phyloP scores from a whole-genome alignment of 2,113 vertebrate genomes.

The Daubentonia madagascariensis region DNA sequence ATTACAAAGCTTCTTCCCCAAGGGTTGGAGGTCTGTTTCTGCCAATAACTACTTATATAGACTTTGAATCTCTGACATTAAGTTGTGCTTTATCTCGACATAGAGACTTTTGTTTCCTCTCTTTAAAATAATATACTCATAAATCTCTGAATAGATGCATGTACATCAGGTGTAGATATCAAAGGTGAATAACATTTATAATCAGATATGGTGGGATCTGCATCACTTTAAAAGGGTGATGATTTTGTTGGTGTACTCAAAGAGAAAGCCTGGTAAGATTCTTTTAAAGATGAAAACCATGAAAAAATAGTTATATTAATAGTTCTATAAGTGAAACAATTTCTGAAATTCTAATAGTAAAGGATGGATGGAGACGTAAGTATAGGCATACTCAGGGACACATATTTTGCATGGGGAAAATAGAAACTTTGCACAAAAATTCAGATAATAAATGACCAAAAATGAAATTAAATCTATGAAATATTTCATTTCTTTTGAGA shows the following conservation, averaged over 20 bases:
- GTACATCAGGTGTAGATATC: neutral
- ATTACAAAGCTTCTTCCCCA: neutral
- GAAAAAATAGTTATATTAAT: neutral
- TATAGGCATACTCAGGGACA: neutral
- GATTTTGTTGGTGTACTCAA: neutral
- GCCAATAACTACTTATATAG: neutral
- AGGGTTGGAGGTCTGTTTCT: neutral
- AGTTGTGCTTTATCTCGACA: neutral
- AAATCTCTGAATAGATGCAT: neutral
- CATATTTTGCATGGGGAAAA: neutral
- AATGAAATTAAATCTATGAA: constrained; percentile 35
- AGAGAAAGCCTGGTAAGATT: neutral
- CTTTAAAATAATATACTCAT: neutral
- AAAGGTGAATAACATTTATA: neutral
- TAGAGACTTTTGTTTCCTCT: neutral
- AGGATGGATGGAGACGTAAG: neutral
- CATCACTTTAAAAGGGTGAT: neutral
- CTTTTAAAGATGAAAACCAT: neutral
- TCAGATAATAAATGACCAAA: constrained; percentile 19
- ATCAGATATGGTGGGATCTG: neutral
- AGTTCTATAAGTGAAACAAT: neutral
- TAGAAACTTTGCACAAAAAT: neutral
- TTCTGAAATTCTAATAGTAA: neutral
- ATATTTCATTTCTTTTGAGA: constrained; percentile 49
- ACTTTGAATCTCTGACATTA: neutral